A percentile compares a stretch with the other conserved stretches of the same genome.
These are phyloP conservation scores for Caloenas nicobarica DNA, from an alignment of 2,113 vertebrate genomes.

Conservation along the genomic window DNA sequence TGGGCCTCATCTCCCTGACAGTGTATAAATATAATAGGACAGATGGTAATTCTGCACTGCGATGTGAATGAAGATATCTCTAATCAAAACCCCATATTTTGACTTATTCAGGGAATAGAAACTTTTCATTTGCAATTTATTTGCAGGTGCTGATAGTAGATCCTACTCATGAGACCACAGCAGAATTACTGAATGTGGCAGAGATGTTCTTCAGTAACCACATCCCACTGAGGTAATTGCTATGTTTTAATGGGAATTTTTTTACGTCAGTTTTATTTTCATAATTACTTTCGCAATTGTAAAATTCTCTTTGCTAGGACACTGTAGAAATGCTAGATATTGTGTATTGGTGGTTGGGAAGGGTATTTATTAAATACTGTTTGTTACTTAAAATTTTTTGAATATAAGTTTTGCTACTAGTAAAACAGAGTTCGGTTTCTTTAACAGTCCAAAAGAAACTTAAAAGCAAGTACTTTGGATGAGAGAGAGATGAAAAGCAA, in stretches of 20 bases:
- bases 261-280: neutral
- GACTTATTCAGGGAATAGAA: neutral
- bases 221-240: slow-evolving; percentile 89
- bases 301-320: neutral
- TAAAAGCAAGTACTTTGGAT: neutral
- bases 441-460: neutral
- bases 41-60: neutral
- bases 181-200: slow-evolving; percentile 88
- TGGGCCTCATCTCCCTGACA: neutral
- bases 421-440: neutral
- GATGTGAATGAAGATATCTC: neutral
- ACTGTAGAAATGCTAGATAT: neutral
- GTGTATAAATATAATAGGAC: neutral
- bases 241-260: neutral
- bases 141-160: slow-evolving; percentile 91
- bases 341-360: neutral
- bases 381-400: neutral
- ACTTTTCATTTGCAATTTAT: neutral
- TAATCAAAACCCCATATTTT: neutral
- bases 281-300: neutral
- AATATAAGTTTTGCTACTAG: neutral
- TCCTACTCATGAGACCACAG: slow-evolving; percentile 84
- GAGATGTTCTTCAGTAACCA: slow-evolving; percentile 98
- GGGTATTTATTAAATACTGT: neutral
- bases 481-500: neutral